Base-by-base conservation (phyloP, 1,140 invertebrate species). In the Apocrypta bakeri region DNA sequence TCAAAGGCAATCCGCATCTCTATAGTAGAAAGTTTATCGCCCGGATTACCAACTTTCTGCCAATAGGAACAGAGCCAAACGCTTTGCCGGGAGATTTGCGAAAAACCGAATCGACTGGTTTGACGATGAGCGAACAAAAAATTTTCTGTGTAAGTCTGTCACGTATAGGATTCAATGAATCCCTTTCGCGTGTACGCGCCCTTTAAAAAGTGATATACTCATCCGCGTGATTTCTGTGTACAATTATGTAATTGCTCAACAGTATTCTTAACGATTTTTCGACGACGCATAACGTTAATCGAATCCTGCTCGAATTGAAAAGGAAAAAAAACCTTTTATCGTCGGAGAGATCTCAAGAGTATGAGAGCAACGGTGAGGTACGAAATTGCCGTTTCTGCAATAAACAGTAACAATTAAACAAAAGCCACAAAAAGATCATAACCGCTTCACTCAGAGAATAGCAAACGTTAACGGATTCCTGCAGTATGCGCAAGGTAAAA, bases 1-100 rank as follows among this genome's bases (percentile, higher is more conserved):
- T 25, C 75, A 66, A 77, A 77, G 75, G 61, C 75, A 77, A 64
- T 77, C 14, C 56, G 75, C 40, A 37, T 66, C 75, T 66, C 31
- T 77, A 56, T 17, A 63, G 33, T 24, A 27, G 75, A 66, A 66
- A 77, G 75, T 77, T 66, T 77, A 77, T 61, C 75, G 75, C 56
- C 37, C 33, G 75, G 75, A 77, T 77, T 77, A 77, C 75, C 31
- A 61, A 77, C 75, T 64, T 66, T 77, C 75, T 77, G 75, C 56
- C 75, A 77, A 66, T 31, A 77, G 61, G 74, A 40, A 77, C 61
- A 31, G 61, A 77, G 75, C 75, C 61, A 77, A 77, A 64, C 61
- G 33, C 61, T 25, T 77, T 77, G 37, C 73, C 27, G 48, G 6
- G 31, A 24, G 24, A 68, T 78, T 78, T 78, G 27, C 33, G 33